Conservation (phyloP, 2,888 invertebrate species). For the Andrena haemorrhoa region DNA sequence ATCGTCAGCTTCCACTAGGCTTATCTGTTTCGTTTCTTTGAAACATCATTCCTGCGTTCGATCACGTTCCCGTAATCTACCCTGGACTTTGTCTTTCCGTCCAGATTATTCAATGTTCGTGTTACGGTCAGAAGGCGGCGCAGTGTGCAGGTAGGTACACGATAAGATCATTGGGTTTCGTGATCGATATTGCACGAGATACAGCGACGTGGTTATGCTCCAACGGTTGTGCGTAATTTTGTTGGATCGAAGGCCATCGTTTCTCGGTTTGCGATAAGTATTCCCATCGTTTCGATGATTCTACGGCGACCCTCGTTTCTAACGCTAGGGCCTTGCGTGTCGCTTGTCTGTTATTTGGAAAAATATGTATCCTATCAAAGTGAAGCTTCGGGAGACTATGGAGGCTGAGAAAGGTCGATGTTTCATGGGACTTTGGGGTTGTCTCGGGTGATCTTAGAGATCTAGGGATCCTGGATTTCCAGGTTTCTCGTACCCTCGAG, state of each 20-base stretch:
- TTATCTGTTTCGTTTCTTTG: background rate
- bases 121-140: background rate
- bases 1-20: background rate
- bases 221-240: constrained; percentile 17
- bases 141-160: background rate
- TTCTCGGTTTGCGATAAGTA: constrained; percentile 35
- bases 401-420: too few species aligned
- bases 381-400: too few species aligned
- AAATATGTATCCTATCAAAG: too few species aligned
- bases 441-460: too few species aligned
- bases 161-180: constrained; percentile 19
- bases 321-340: constrained; percentile 14
- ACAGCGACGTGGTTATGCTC: background rate
- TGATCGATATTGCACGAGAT: constrained; percentile 18
- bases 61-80: background rate
- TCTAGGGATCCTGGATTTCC: too few species aligned
- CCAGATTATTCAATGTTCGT: background rate
- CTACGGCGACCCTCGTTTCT: constrained; percentile 13
- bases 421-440: too few species aligned
- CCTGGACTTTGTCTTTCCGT: background rate
- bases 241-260: constrained; percentile 14
- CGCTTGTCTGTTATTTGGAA: too few species aligned
- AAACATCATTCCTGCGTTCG: background rate
- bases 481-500: too few species aligned
- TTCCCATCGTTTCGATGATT: constrained; percentile 38